Base-by-base conservation (phyloP, 2,888 invertebrate genomes). In the Chrysopilus asiliformis region DNA sequence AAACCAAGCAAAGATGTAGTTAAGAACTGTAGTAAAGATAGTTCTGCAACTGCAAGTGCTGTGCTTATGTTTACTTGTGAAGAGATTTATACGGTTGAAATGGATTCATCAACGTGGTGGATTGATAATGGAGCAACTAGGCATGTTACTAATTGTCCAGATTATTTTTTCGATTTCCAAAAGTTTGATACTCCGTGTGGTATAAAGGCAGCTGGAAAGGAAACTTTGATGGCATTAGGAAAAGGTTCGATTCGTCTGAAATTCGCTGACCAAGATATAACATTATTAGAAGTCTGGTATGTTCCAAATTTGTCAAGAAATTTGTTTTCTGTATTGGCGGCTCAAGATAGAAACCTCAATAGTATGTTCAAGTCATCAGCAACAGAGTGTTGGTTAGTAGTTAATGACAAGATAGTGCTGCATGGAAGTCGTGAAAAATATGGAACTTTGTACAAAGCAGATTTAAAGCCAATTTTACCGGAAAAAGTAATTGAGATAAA, bases 381-480 rank as follows among this genome's bases (percentile, higher is more conserved):
- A 22, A 43, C 39, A 6, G 38, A 41, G 19, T 48, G 45, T 38
- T 42, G 40, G 29, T 40, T 50, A 4, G 22, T 39, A 36, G 37
- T 45, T 9, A 22, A 36, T 32, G 17, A 30, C 4, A 32, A 42
- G 19, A 39, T 20, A 2, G 32, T 38, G 16, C 27, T 47, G 15
- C 12, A 8, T 7, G 32, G 35, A 36, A 14, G 8, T 26, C 35
- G 35, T 26, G 32, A 27, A 9, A 17, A 33, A 25, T 16, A 22
- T 22, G 44, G 44, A 30, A 38, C 43, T 9, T 30, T 48, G 12
- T 43, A 36, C 26, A 46, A 47, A 30, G 42, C 46, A 36, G 33
- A 40, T 7, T 39, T 47, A 14, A 42, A 44, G 41, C 43, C 43
- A 26, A 33, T 47, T 3, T 39, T 22, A 8, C 7, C 10, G 7